Conservation (phyloP, 2,888 invertebrate genomes). For the Ichneumoninae sp. region DNA sequence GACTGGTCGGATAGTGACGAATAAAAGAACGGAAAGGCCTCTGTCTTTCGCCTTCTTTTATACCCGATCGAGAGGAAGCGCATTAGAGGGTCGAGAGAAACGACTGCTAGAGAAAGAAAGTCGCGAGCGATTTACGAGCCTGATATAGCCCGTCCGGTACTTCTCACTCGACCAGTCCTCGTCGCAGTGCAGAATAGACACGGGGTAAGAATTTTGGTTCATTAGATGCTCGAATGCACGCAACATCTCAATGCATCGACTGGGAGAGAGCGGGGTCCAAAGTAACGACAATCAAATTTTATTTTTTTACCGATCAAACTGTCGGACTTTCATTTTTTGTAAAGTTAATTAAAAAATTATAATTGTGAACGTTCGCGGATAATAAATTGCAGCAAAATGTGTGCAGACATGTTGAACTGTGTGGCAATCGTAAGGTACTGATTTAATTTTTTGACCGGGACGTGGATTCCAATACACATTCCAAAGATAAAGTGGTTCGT, state of each 20-base stretch:
- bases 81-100: constrained; percentile 35
- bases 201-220: not conserved
- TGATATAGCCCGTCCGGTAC: constrained; percentile 35
- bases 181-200: not conserved
- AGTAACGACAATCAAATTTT: not conserved
- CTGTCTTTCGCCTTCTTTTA: constrained; percentile 20
- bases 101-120: constrained; percentile 18
- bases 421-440: not conserved
- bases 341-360: not conserved
- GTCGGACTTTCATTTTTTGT: not conserved
- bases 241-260: not conserved
- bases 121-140: constrained; percentile 39
- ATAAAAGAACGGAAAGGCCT: constrained; percentile 17
- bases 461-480: not conserved
- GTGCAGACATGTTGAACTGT: no score
- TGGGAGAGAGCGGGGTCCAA: not conserved
- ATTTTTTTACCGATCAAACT: not conserved
- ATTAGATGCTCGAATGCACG: not conserved
- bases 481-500: no score
- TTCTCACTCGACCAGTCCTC: constrained; percentile 3
- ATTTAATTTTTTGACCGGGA: not conserved
- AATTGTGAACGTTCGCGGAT: not conserved
- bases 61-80: constrained; percentile 14
- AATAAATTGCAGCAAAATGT: not conserved
- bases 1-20: constrained; percentile 5